These are phyloP conservation scores for Troides oblongomaculatus DNA, from an alignment of 2,888 invertebrate species.

Conservation along the genomic window DNA sequence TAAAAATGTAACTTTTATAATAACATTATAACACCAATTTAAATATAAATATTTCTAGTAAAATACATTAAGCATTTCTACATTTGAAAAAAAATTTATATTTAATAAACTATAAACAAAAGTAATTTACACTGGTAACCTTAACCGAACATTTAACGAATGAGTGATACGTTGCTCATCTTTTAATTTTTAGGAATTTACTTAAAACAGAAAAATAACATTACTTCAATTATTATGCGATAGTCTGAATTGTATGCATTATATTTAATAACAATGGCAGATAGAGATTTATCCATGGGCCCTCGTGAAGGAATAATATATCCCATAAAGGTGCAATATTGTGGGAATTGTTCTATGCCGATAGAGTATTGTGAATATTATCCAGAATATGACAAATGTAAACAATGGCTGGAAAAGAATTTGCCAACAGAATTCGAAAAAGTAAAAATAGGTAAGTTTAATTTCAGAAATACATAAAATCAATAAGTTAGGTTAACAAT, in stretches of 20 bases:
- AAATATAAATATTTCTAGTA: no score
- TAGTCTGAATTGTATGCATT: constrained; percentile 25
- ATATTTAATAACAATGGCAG: constrained; percentile 68
- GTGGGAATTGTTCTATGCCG: constrained; percentile 97
- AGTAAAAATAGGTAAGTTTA: constrained; percentile 84
- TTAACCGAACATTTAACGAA: constrained; percentile 8
- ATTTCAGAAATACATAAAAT: not conserved
- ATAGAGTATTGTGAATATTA: constrained; percentile 99
- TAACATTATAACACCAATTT: no score
- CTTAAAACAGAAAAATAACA: constrained; percentile 10
- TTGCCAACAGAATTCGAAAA: constrained; percentile 96
- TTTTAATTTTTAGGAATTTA: constrained; percentile 16
- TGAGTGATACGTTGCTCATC: constrained; percentile 16
- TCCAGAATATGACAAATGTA: constrained; percentile 98
- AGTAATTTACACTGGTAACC: not conserved
- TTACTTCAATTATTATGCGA: constrained; percentile 32
- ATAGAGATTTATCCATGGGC: constrained; percentile 81
- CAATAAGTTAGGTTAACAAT: constrained; percentile 29
- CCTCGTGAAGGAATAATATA: constrained; percentile 88
- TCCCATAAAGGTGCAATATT: constrained; percentile 91
- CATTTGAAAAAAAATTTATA: no score
- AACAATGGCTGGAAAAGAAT: constrained; percentile 97
- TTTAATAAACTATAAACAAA: not conserved
- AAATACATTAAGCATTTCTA: no score
- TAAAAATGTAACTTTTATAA: no score